Base-by-base conservation (phyloP, 2,797 vertebrate species). In the Amphiprion clarkii region DNA sequence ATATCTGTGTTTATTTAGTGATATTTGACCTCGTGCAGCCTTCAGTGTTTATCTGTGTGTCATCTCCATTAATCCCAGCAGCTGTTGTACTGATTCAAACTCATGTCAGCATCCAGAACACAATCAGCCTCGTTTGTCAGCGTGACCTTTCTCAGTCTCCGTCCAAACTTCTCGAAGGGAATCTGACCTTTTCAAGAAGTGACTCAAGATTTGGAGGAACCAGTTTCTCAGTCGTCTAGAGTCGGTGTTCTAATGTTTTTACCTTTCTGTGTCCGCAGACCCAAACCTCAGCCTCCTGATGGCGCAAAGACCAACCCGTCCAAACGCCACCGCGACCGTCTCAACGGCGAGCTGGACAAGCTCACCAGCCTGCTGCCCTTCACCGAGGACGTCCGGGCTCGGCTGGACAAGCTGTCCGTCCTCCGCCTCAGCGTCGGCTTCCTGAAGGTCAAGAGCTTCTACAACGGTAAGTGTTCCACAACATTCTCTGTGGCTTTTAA, bases 361-460 rank as follows among this genome's bases (percentile, higher is more conserved):
- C 93, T 97, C 89, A 96, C 93, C 12, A 92, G 78, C 66, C 90
- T 97, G 87, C 91, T 97, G 83, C 96, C 96, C 27, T 97, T 97
- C 92, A 84, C 88, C 0, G 94, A 96, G 66, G 96, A 97, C 14
- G 93, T 96, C 14, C 1, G 88, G 3, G 81, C 92, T 1, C 87
- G 94, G 2, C 94, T 97, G 10, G 96, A 97, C 79, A 97, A 97
- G 53, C 92, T 97, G 65, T 96, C 96, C 0, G 89, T 96, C 60
- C 95, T 97, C 0, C 90, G 95, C 0, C 95, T 97, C 82, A 94
- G 93, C 0, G 96, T 97, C 0, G 95, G 95, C 0, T 97, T 96
- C 91, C 93, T 97, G 73, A 96, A 95, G 89, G 93, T 94, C 74
- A 97, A 97, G 85, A 95, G 92, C 87, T 96, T 94, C 91, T 95